Base-by-base conservation (phyloP, 2,888 invertebrate genomes). In the Chrysolina americana region DNA sequence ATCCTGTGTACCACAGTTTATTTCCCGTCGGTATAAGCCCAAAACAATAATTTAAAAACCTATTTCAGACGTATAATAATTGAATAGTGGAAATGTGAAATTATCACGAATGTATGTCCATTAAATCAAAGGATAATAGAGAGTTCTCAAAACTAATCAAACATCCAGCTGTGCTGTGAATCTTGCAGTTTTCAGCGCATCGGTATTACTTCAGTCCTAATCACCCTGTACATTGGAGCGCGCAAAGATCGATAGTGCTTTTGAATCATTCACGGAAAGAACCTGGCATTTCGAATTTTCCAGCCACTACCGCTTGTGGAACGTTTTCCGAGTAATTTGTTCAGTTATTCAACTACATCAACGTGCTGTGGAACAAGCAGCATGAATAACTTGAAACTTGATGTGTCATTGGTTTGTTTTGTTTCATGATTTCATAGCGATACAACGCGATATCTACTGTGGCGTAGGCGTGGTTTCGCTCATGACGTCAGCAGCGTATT, bases 381-480 rank as follows among this genome's bases (percentile, higher is more conserved):
- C 59, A 59, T 28, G 23, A 36, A 59, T 28, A 28, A 59, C 59
- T 59, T n/a, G 50, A 62, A 47, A 66, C 63, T 68, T 48, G 68
- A 73, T 73, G 68, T 68, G 68, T 73, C 73, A 73, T 28, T 73
- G 62, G 23, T 65, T 66, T 64, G 73, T 68, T 73, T 65, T 59
- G 59, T 59, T 59, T 47, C 47, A 70, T 69, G 70, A 77, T 77
- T 69, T 75, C 71, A 71, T 59, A 13, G 59, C 59, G 36, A 36
- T 59, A 36, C 8, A 59, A 28, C 59, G 59, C 59, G 59, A 59
- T 59, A 23, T 28, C 53, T 47, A 71, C 71, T 41, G 64, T 68
- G 62, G 47, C 41, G 78, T 71, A 70, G 78, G 78, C 76, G 78
- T 75, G 76, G 76, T 50, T 71, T 71, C 21, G 63, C 53, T 65